A percentile compares a stretch with the other conserved stretches of the same genome.
Evolutionary conservation across 1,140 invertebrate genomes (phyloP).

Genomic region (Tribolium castaneum): DNA sequence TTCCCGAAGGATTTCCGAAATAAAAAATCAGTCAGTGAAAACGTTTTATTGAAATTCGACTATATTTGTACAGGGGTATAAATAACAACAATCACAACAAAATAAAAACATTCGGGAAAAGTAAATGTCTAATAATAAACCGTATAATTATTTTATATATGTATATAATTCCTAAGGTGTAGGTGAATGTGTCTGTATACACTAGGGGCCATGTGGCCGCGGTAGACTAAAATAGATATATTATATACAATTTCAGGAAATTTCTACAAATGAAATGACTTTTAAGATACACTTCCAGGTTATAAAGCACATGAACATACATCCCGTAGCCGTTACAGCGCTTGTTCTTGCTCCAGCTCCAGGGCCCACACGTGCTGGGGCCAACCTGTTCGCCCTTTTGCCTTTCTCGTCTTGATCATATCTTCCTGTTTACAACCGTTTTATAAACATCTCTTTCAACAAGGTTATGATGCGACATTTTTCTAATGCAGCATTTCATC

Average conservation of each 20-base stretch:
- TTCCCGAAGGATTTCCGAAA: no score
- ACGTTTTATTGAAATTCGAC: conserved; percentile 4
- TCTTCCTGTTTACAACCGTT: conserved; percentile 61
- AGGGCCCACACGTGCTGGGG: conserved; percentile 95
- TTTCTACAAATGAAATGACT: conserved; percentile 58
- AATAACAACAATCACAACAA: conserved; percentile 39
- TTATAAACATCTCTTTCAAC: conserved; percentile 39
- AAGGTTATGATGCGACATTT: neutral
- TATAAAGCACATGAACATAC: conserved; percentile 50
- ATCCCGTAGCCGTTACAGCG: conserved; percentile 52
- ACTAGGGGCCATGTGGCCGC: conserved; percentile 61
- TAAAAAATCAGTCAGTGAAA: neutral
- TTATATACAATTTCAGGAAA: conserved; percentile 62
- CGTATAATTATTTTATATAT: conserved; percentile 54
- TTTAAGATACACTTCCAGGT: conserved; percentile 56
- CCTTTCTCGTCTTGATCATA: conserved; percentile 62
- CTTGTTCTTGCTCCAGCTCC: conserved; percentile 82
- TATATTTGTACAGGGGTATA: neutral
- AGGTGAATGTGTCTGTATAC: conserved; percentile 60
- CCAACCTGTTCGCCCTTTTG: conserved; percentile 91
- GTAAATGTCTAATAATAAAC: conserved; percentile 58
- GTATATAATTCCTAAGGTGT: conserved; percentile 61
- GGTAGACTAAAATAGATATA: conserved; percentile 61
- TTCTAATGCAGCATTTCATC: no score
- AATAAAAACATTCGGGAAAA: conserved; percentile 51